Conservation (phyloP, 1,140 invertebrate genomes). For the Rhagoletis zephyria region DNA sequence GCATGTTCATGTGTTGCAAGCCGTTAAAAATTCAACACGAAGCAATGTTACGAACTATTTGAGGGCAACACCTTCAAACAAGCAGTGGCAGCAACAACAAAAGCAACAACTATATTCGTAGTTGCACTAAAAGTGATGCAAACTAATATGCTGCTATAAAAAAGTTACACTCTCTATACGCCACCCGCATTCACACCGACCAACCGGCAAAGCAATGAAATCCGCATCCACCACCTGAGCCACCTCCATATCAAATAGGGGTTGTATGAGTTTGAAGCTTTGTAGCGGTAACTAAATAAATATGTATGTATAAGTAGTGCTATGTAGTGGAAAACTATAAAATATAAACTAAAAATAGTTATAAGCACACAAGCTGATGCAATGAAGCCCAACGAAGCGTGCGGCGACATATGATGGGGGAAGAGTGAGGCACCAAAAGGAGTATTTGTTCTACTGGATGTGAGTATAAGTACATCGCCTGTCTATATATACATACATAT, state of each 20-base stretch:
- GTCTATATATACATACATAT: background rate
- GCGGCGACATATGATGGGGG: background rate
- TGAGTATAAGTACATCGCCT: background rate
- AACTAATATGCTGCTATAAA: conserved; percentile 5
- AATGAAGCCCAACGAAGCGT: no score
- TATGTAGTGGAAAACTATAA: conserved; percentile 5
- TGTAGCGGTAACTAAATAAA: background rate
- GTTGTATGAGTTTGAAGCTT: background rate
- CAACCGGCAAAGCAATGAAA: background rate
- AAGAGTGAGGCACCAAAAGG: background rate
- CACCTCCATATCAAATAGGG: no score
- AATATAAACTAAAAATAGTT: conserved; percentile 18
- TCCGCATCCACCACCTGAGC: no score
- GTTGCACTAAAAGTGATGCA: background rate
- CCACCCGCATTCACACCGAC: background rate
- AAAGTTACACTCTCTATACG: background rate
- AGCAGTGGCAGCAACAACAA: background rate
- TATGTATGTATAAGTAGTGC: background rate
- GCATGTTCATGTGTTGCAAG: conserved; percentile 20
- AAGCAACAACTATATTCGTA: background rate
- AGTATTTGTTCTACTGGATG: background rate
- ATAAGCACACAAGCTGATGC: conserved; percentile 29
- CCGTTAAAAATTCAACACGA: conserved; percentile 38
- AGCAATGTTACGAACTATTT: conserved; percentile 41
- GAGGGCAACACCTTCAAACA: conserved; percentile 28